phyloP scores from a whole-genome alignment of 1,140 invertebrate genomes.

The Drepana arcuata region DNA sequence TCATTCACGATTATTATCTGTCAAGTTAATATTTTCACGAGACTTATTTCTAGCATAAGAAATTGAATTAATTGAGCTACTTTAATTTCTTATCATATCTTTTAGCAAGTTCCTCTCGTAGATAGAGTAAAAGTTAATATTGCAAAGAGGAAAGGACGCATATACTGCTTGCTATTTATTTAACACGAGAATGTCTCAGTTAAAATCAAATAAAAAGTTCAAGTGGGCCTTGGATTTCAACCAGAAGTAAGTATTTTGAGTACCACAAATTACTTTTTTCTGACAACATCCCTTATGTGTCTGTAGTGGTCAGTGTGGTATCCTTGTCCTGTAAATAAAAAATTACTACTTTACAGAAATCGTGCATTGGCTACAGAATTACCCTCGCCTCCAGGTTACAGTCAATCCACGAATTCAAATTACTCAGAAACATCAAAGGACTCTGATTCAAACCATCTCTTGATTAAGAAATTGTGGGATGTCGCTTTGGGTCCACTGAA shows the following conservation, averaged over 20 bases:
- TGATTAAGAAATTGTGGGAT: slow-evolving; percentile 98
- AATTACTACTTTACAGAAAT: slow-evolving; percentile 33
- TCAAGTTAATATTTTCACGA: too few relatives aligned
- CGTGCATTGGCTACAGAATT: slow-evolving; percentile 64
- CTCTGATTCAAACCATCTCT: slow-evolving; percentile 85
- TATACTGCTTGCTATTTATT: too few relatives aligned
- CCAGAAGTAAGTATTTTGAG: slow-evolving; percentile 46
- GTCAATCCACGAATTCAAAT: slow-evolving; percentile 78
- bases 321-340: too few relatives aligned
- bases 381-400: slow-evolving; percentile 87
- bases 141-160: too few relatives aligned
- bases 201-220: slow-evolving; percentile 57
- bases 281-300: too few relatives aligned
- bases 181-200: slow-evolving; percentile 36
- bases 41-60: too few relatives aligned
- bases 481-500: slow-evolving; percentile 95
- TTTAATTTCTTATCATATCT: too few relatives aligned
- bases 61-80: too few relatives aligned
- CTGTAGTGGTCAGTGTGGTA: too few relatives aligned
- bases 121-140: too few relatives aligned
- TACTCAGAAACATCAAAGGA: slow-evolving; percentile 84
- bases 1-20: too few relatives aligned
- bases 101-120: too few relatives aligned
- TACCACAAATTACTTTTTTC: slow-evolving; percentile 3
- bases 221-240: slow-evolving; percentile 67